These are phyloP conservation scores for Diogma glabrata DNA, from an alignment of 2,888 invertebrate genomes.

Conservation along the genomic window DNA sequence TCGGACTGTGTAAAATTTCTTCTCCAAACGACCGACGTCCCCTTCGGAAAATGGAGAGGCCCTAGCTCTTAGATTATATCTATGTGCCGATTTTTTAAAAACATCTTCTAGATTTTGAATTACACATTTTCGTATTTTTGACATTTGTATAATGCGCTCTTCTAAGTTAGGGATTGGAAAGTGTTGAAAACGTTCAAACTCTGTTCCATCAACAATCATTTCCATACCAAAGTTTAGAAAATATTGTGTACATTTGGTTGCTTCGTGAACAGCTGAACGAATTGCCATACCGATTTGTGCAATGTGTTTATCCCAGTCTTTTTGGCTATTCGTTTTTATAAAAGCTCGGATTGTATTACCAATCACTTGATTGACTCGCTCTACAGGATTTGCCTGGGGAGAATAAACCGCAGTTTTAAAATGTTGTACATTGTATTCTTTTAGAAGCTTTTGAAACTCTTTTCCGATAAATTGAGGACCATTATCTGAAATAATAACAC, in stretches of 20 bases:
- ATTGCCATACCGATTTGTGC: background rate
- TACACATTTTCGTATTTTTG: no score
- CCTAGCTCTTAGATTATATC: background rate
- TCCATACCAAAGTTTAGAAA: background rate
- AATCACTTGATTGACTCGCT: background rate
- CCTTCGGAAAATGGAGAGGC: background rate
- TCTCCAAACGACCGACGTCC: background rate
- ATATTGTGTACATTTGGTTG: background rate
- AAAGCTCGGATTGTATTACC: background rate
- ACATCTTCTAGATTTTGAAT: background rate
- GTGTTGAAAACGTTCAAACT: background rate
- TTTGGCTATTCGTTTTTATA: background rate
- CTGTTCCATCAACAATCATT: background rate
- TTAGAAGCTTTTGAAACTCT: background rate
- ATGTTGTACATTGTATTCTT: background rate
- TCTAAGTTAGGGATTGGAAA: background rate
- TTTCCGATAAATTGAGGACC: no score
- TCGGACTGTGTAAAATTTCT: background rate
- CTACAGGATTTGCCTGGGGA: background rate
- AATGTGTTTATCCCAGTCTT: background rate
- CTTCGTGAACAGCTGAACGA: background rate
- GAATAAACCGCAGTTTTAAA: background rate
- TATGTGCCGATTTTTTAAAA: background rate
- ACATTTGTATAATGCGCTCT: no score
- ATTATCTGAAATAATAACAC: no score